phyloP scores from a whole-genome alignment of 1,140 invertebrate genomes.

The roundworm (Caenorhabditis elegans) region WBcel235 BX284604.4:7059001-7059500 shows the following conservation, averaged over 20 bases:
- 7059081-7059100: conserved; percentile 3
- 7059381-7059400: no score
- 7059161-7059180: background rate
- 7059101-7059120: background rate
- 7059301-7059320: no score
- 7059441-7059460: background rate
- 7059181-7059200: background rate
- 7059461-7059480: background rate
- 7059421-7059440: background rate
- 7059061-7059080: background rate
- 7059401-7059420: background rate
- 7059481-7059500: background rate
- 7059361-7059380: no score
- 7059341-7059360: background rate
- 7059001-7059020: background rate
- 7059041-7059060: conserved; percentile 5
- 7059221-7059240: background rate
- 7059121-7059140: background rate
- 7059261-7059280: background rate
- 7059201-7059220: background rate
- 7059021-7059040: background rate
- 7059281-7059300: background rate
- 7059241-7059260: background rate
- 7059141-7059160: background rate
- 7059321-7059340: background rate